Evolutionary conservation across 2,113 vertebrate genomes (phyloP), one percentile per base, ranked within the genome.

Genomic region (Coregonus clupeaformis): DNA sequence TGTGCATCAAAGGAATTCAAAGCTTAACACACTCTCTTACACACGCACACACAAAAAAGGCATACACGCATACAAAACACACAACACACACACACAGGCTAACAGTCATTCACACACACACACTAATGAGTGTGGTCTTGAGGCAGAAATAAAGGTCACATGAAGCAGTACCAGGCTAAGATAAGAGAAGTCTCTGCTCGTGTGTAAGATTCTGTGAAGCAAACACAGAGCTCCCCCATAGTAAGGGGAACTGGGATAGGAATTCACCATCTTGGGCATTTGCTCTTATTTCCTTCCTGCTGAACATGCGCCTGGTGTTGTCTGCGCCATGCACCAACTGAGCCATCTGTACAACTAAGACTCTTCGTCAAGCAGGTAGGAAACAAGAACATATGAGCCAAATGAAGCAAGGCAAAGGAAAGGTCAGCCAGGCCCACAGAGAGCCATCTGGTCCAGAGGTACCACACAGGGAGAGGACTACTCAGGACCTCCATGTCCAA

Each of bases 401-500:
- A 32, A 20, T 62, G 13, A 14, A 68, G 9, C 2, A 42, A 6
- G 6, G 30, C 29, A 11, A 32, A 36, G 18, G 66, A 42, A 68
- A 68, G 32, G 66, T 68, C 32, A 68, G 6, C 22, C 22, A n/a
- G 32, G 36, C 30, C 29, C 4, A 42, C 30, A 22, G 66, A 62
- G 20, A 25, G 60, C 60, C 60, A 62, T 62, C 60, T 62, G 60
- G 9, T 12, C 22, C 20, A 62, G 18, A 62, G 5, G 20, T 55
- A 14, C 4, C 52, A 55, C 52, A 20, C 14, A 55, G 52, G 5
- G 16, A 55, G 52, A 55, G 13, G 7, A 20, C 52, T 20, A 55
- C 52, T 55, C 32, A 64, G 78, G 70, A 79, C 72, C 81, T 84
- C 76, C 75, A 88, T 88, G 85, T 66, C 83, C 85, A 82, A 73